These are phyloP conservation scores for Mola mola DNA, from an alignment of 2,113 vertebrate genomes.

Conservation along the genomic window DNA sequence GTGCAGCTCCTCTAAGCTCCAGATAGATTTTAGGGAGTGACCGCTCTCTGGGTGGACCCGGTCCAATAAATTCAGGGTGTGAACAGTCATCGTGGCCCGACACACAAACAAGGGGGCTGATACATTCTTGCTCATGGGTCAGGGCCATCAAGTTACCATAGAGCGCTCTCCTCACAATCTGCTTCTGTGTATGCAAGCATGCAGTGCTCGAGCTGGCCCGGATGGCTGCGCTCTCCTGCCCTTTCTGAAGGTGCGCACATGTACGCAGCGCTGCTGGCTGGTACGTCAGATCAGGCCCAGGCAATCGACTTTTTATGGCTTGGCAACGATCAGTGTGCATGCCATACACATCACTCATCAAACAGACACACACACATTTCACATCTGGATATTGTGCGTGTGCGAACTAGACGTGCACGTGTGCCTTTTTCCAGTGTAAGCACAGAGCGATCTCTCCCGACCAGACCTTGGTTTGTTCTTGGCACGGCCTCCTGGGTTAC, in stretches of 20 bases:
- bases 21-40: too few relatives aligned
- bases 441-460: conserved; percentile 63
- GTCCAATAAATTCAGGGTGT: not conserved
- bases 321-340: conserved; percentile 63
- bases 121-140: conserved; percentile 2
- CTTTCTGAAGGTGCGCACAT: not conserved
- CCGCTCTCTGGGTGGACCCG: not conserved
- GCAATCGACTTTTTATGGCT: conserved; percentile 66
- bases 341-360: conserved; percentile 70
- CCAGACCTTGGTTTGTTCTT: conserved; percentile 77
- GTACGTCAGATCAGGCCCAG: conserved; percentile 58
- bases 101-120: not conserved
- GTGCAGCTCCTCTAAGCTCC: too few relatives aligned
- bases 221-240: too few relatives aligned
- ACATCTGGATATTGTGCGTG: conserved; percentile 69
- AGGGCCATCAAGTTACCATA: not conserved
- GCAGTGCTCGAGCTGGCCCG: conserved; percentile 1
- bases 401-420: conserved; percentile 21
- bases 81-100: not conserved
- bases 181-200: conserved; percentile 28
- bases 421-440: conserved; percentile 53
- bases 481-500: conserved; percentile 71
- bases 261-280: conserved; percentile 22
- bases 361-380: conserved; percentile 27
- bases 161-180: not conserved